A percentile compares a stretch with the other conserved stretches of the same genome.
phyloP scores from a whole-genome alignment of 2,113 vertebrate species.

The Vimba vimba region DNA sequence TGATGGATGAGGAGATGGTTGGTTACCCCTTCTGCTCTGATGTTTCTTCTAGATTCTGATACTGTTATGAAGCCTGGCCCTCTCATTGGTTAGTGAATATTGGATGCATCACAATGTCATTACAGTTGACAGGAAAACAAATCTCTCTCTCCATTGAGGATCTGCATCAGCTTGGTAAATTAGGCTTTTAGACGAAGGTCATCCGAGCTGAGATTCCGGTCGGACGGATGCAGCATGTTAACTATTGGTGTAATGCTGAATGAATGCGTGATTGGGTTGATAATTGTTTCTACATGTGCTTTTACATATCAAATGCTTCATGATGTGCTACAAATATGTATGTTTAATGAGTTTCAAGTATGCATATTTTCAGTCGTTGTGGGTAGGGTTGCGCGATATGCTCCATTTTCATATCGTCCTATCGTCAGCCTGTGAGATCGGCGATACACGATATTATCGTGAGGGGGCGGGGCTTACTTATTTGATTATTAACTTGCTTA shows the following conservation, averaged over 20 bases:
- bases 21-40: slow-evolving; percentile 59
- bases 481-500: no score
- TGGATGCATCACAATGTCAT: slow-evolving; percentile 50
- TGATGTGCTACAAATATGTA: background rate
- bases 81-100: slow-evolving; percentile 39
- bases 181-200: slow-evolving; percentile 25
- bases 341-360: background rate
- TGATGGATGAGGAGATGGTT: slow-evolving; percentile 71
- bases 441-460: no score
- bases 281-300: background rate
- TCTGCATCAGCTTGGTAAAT: slow-evolving; percentile 59
- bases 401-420: no score
- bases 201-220: slow-evolving; percentile 32
- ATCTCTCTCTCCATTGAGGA: slow-evolving; percentile 27
- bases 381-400: no score
- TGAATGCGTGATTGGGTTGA: background rate
- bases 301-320: background rate
- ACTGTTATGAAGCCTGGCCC: slow-evolving; percentile 52
- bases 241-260: background rate
- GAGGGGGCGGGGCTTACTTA: no score
- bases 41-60: slow-evolving; percentile 33
- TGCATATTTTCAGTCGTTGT: background rate
- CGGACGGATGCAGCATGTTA: background rate
- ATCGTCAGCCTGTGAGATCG: no score
- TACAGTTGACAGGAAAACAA: slow-evolving; percentile 55